Base-by-base conservation (phyloP, 2,888 invertebrate genomes). In the Torymus texanus region DNA sequence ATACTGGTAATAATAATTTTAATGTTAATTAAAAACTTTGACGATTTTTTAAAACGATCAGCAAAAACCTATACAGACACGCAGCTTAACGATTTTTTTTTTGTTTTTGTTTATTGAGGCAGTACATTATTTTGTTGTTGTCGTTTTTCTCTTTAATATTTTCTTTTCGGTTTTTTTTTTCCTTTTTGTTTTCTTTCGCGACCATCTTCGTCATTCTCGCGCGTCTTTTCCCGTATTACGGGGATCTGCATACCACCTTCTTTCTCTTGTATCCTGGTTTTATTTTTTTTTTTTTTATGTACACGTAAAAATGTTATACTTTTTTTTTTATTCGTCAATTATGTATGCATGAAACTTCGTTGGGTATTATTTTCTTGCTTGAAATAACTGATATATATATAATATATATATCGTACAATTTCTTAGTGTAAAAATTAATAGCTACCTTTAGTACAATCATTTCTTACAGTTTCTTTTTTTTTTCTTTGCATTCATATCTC, bases 111-210 rank as follows among this genome's bases (percentile, higher is more conserved):
- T 81, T 59, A 55, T 56, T 68, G 53, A 76, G 78, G 81, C 81
- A 81, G 81, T 81, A 81, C 65, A 75, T 81, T 81, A 81, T 73
- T 76, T 78, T 81, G 62, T 67, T 66, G 72, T 65, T 81, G 71
- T 77, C 51, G 56, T 67, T 78, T 66, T 73, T 63, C 50, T 70
- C 61, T 18, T 11, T 50, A n/a, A 21, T 8, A 75, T 67, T 75
- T 75, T 76, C 78, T 41, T 65, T 79, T 68, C 59, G 5, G 41
- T 8, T 51, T 74, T 81, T 18, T 1, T 61, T 78, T 55, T 63
- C 53, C 66, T 77, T 29, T 29, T 67, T 78, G 61, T 68, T 58
- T 55, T 66, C 61, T 18, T 11, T 50, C 13, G 41, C 41, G 41
- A 41, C 41, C 41, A 8, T 61, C 13, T 59, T 56, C 12, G 53